These are phyloP conservation scores for Penaeus vannamei DNA, from an alignment of 1,140 invertebrate genomes.

Conservation along the genomic window DNA sequence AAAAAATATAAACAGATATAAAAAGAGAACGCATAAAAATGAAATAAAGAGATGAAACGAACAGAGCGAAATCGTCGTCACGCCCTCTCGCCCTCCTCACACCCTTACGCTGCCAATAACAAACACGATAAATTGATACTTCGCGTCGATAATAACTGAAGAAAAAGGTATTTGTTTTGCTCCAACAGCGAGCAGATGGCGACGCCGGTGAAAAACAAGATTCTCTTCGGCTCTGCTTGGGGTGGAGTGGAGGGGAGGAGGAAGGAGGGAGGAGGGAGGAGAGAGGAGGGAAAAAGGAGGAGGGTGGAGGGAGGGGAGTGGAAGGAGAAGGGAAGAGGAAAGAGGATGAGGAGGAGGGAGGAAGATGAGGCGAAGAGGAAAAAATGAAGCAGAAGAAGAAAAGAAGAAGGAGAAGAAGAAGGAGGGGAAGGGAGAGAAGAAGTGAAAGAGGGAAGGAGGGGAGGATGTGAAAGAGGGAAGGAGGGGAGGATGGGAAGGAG, in stretches of 20 bases:
- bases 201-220: conserved; percentile 23
- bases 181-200: conserved; percentile 19
- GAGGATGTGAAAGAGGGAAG: conserved; percentile 17
- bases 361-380: neutral
- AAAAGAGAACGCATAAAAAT: no score
- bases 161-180: conserved; percentile 52
- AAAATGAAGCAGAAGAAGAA: neutral
- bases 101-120: conserved; percentile 34
- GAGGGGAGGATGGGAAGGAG: conserved; percentile 26
- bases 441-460: conserved; percentile 16
- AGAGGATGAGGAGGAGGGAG: no score
- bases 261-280: neutral
- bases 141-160: conserved; percentile 44
- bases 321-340: no score
- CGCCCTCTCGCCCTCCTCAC: no score
- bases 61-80: no score
- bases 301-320: neutral
- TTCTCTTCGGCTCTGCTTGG: neutral
- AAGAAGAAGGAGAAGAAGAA: neutral
- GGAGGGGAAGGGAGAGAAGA: conserved; percentile 4
- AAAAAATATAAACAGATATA: no score
- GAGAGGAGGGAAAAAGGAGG: no score
- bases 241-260: neutral
- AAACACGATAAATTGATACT: conserved; percentile 48
- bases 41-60: no score